These are phyloP conservation scores for Metopolophium dirhodum DNA, from an alignment of 1,140 invertebrate genomes.

Conservation along the genomic window DNA sequence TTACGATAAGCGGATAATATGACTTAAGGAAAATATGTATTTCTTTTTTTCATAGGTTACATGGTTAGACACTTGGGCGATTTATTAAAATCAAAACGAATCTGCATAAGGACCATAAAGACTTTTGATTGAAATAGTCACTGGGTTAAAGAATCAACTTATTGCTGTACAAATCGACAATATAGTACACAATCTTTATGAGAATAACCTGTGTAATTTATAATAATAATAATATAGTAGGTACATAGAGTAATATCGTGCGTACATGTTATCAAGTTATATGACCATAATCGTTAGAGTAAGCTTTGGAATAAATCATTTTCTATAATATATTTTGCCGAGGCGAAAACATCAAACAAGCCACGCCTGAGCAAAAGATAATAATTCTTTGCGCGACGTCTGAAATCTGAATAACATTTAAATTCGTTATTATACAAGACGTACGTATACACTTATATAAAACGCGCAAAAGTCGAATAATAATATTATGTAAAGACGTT, in stretches of 20 bases:
- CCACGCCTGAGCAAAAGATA: background rate
- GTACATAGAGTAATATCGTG: background rate
- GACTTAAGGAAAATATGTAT: background rate
- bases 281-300: background rate
- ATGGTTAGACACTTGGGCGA: background rate
- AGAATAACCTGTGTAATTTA: background rate
- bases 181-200: background rate
- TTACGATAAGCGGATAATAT: background rate
- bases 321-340: background rate
- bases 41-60: background rate
- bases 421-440: background rate
- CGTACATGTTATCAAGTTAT: background rate
- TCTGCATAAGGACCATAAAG: background rate
- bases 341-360: background rate
- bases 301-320: background rate
- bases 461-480: background rate
- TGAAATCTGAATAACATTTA: slow-evolving; percentile 1
- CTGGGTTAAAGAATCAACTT: background rate
- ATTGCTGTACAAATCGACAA: background rate
- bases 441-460: too few species aligned
- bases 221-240: background rate
- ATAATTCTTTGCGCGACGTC: background rate
- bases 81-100: background rate
- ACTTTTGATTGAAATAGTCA: background rate
- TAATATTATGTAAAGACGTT: background rate